phyloP scores from a whole-genome alignment of 2,113 vertebrate genomes.

The Puffinus mauretanicus region DNA sequence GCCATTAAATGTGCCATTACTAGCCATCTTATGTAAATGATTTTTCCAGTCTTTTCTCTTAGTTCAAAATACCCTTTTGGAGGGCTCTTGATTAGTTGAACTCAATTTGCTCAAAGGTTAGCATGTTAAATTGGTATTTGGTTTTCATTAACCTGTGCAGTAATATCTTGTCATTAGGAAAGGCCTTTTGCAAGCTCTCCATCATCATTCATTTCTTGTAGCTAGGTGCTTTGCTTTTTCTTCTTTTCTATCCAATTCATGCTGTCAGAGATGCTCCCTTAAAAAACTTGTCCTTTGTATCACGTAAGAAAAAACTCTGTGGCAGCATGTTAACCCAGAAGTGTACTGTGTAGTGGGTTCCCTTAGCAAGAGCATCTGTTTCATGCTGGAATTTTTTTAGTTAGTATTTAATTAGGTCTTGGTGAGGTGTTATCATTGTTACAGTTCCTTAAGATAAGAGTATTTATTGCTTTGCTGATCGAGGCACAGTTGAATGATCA shows the following conservation, averaged over 20 bases:
- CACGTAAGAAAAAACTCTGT: not conserved
- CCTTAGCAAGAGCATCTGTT: not conserved
- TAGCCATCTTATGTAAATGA: constrained; percentile 60
- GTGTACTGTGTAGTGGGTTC: not conserved
- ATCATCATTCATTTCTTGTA: constrained; percentile 62
- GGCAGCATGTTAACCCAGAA: not conserved
- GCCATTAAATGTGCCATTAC: constrained; percentile 60
- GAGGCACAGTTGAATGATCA: not conserved
- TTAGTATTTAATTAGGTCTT: not conserved
- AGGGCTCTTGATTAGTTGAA: constrained; percentile 71
- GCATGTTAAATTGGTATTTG: constrained; percentile 71
- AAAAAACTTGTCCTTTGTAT: not conserved
- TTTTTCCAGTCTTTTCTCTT: constrained; percentile 46
- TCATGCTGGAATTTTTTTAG: not conserved
- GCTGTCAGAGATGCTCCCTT: not conserved
- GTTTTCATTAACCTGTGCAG: constrained; percentile 70
- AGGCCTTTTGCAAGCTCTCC: constrained; percentile 37
- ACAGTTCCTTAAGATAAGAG: not conserved
- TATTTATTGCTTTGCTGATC: not conserved
- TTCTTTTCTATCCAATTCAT: not conserved
- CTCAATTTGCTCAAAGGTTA: constrained; percentile 72
- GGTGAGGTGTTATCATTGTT: not conserved
- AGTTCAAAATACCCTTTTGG: constrained; percentile 64
- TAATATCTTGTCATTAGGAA: constrained; percentile 68
- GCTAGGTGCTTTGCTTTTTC: not conserved